Conservation (phyloP, 2,888 invertebrate genomes). For the Napeogenes sylphis region DNA sequence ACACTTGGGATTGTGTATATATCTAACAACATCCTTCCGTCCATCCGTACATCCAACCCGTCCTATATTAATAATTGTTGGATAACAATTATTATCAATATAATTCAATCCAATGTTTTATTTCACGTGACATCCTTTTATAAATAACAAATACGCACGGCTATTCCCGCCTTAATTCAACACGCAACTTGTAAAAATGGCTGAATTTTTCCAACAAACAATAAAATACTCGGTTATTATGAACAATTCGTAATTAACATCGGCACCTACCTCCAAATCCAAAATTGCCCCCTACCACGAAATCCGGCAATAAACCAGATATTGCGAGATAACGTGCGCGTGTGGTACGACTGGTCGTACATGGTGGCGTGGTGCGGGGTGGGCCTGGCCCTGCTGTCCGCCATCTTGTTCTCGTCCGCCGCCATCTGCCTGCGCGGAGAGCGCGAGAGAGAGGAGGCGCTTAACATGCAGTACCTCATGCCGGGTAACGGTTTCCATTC, state of each 20-base stretch:
- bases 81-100: too few relatives aligned
- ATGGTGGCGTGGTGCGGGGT: constrained; percentile 98
- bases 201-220: too few relatives aligned
- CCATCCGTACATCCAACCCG: background rate
- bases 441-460: constrained; percentile 94
- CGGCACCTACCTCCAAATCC: background rate
- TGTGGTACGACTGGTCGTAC: constrained; percentile 97
- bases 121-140: background rate
- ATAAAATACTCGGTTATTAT: background rate
- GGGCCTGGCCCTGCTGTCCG: constrained; percentile 92
- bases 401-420: constrained; percentile 94
- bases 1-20: constrained; percentile 34
- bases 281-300: constrained; percentile 4
- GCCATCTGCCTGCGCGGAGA: constrained; percentile 96
- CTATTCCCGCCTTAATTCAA: too few relatives aligned
- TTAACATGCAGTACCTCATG: constrained; percentile 98
- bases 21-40: constrained; percentile 18
- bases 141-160: background rate
- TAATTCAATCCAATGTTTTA: background rate
- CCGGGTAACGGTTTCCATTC: constrained; percentile 81
- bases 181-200: too few relatives aligned
- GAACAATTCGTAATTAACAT: background rate
- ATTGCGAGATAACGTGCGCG: constrained; percentile 89
- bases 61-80: background rate
- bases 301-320: constrained; percentile 78